Evolutionary conservation across 2,888 invertebrate genomes (phyloP), one percentile per base, ranked within the genome.

Genomic region (Acanthoscelides obtectus): DNA sequence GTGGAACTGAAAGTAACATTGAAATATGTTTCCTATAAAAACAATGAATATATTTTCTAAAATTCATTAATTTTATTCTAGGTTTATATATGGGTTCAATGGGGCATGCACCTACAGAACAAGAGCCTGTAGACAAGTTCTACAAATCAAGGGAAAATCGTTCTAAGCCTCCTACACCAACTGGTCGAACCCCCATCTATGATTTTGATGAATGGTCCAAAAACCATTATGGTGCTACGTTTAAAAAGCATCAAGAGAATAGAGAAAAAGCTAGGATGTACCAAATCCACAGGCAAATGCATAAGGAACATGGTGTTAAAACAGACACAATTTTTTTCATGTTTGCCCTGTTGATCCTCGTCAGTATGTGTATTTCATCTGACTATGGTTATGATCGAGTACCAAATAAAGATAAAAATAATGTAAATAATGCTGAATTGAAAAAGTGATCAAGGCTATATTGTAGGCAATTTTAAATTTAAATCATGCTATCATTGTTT

Each of bases 121-220:
- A 72, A 21, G 66, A 71, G 3, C 67, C 74, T 12, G 73, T 75
- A 5, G 74, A 79, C 70, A 90, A 87, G 79, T 93, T 92, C 81
- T 91, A 93, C 80, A 89, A 89, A 80, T 90, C 92, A 0, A 87
- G 90, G 20, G 84, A 86, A 69, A 80, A 81, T 0, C 87, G 89
- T 71, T 85, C 88, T 1, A 82, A 86, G 68, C 86, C 88, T 0
- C 88, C 90, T 0, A 87, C 88, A 0, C 86, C 88, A 74, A 85
- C 88, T 72, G 93, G 93, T 0, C 86, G 86, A 70, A 89, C 89
- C n/a, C 89, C 90, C 12, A 89, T 91, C 27, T 96, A 93, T 81
- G 88, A 96, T 83, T 95, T 94, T 84, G 96, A 96, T 81, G 89
- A 91, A 75, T 96, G 94, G 95, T 88, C 85, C 0, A 82, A 81